A percentile compares a stretch with the other conserved stretches of the same genome.
phyloP scores from a whole-genome alignment of 2,888 invertebrate species.

The Drosophila paracracens region DNA sequence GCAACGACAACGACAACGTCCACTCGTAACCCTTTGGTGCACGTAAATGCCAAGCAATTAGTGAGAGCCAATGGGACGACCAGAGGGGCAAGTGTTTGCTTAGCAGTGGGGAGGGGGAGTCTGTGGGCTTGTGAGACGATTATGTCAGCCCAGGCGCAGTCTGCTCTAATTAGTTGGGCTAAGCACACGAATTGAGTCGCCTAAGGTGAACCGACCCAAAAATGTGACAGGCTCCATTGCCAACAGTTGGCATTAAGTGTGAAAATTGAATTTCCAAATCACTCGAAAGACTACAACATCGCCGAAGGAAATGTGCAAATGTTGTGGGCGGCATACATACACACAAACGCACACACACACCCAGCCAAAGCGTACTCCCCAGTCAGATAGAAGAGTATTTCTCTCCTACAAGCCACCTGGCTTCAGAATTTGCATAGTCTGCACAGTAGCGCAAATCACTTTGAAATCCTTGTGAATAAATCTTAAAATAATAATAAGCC shows the following conservation, averaged over 20 bases:
- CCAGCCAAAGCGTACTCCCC: neutral
- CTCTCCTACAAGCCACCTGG: slow-evolving; percentile 56
- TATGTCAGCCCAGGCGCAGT: slow-evolving; percentile 49
- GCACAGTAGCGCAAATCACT: slow-evolving; percentile 44
- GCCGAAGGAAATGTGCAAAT: slow-evolving; percentile 74
- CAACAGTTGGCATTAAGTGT: slow-evolving; percentile 76
- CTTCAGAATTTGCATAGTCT: slow-evolving; percentile 64
- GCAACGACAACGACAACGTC: slow-evolving; percentile 31
- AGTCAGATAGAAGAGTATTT: slow-evolving; percentile 41
- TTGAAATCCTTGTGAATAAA: neutral
- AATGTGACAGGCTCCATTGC: slow-evolving; percentile 8
- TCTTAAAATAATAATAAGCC: neutral
- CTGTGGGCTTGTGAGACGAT: slow-evolving; percentile 24
- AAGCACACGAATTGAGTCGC: slow-evolving; percentile 70
- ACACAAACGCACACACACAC: neutral
- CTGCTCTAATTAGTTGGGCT: slow-evolving; percentile 72
- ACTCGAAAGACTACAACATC: slow-evolving; percentile 60
- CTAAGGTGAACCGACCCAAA: slow-evolving; percentile 38
- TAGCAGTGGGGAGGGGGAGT: too few species aligned
- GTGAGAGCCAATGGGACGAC: slow-evolving; percentile 34
- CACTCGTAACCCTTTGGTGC: slow-evolving; percentile 61
- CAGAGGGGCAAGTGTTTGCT: neutral
- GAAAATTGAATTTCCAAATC: slow-evolving; percentile 79
- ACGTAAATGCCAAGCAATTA: slow-evolving; percentile 76
- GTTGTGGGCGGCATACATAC: slow-evolving; percentile 57